Evolutionary conservation across 2,888 invertebrate genomes (phyloP), one percentile per base, ranked within the genome.

Genomic region (Orchestes rusci): DNA sequence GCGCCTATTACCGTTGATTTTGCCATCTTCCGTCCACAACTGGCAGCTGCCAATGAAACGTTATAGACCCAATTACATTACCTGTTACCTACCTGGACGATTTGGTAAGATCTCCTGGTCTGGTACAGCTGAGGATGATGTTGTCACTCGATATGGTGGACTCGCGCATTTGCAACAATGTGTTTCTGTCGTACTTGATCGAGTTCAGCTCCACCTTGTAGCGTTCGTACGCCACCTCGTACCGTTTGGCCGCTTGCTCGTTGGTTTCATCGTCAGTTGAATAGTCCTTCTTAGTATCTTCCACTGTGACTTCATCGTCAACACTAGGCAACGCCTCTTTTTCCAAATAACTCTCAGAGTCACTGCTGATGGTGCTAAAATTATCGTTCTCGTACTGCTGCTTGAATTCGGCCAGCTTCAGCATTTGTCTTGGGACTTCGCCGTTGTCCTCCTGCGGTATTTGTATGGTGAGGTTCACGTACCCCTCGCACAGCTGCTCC

Each of bases 401-500:
- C 66, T 76, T 76, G 48, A 77, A 76, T 61, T 77, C 77, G 15
- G 75, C 71, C 47, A 77, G 72, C 13, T 73, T 76, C 53, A 77
- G 76, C 19, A 44, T 40, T 35, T 44, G 48, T n/a, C 50, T 35
- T 12, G 2, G 2, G 2, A 54, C 55, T 18, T 57, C 56, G 31
- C 60, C 56, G 37, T 52, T 37, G 39, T 62, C 60, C 16, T 59
- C 60, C 36, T 63, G 61, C 2, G 65, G 65, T 28, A 68, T 66
- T 28, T 60, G 62, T 30, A 69, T 58, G 1, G 67, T 67, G 16
- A 69, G 51, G 39, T 63, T 67, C 12, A 64, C 57, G 43, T 70
- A 70, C 3, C 65, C 66, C 43, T 68, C 67, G 39, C 69, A 69
- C 15, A 70, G 50, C 42, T 59, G 56, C 41, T 68, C 68, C 70